phyloP scores from a whole-genome alignment of 2,888 invertebrate genomes.

The Terebella lapidaria region DNA sequence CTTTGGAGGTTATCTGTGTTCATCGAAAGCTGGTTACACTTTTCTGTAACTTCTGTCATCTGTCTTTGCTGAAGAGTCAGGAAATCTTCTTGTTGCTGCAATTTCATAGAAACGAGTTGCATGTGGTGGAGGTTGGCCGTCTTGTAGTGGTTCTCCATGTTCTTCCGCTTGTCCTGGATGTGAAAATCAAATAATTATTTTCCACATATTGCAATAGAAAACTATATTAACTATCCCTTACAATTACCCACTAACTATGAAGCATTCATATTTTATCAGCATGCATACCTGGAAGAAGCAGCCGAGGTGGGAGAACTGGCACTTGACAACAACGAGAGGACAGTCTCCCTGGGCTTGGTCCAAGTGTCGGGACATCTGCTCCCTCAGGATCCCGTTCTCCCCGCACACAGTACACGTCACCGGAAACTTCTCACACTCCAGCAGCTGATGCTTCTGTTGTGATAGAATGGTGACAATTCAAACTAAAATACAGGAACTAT shows the following conservation, averaged over 20 bases:
- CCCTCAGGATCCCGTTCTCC: conserved; percentile 30
- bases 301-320: conserved; percentile 33
- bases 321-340: conserved; percentile 31
- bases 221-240: too few species aligned
- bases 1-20: too few species aligned
- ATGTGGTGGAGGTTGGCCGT: conserved; percentile 28
- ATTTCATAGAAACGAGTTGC: conserved; percentile 15
- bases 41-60: too few species aligned
- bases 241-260: too few species aligned
- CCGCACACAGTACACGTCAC: conserved; percentile 39
- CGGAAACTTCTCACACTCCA: conserved; percentile 37
- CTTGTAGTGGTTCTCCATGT: conserved; percentile 29
- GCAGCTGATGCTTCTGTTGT: conserved; percentile 37
- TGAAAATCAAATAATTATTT: background rate
- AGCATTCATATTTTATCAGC: too few species aligned
- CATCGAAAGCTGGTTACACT: too few species aligned
- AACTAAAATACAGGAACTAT: background rate
- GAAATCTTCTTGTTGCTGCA: background rate
- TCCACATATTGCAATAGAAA: too few species aligned
- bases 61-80: too few species aligned
- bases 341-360: conserved; percentile 34
- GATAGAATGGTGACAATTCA: background rate
- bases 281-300: conserved; percentile 34
- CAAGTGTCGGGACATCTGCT: conserved; percentile 33
- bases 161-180: conserved; percentile 29